Evolutionary conservation across 2,888 invertebrate species (phyloP).

Genomic region (Pyralis farinalis): DNA sequence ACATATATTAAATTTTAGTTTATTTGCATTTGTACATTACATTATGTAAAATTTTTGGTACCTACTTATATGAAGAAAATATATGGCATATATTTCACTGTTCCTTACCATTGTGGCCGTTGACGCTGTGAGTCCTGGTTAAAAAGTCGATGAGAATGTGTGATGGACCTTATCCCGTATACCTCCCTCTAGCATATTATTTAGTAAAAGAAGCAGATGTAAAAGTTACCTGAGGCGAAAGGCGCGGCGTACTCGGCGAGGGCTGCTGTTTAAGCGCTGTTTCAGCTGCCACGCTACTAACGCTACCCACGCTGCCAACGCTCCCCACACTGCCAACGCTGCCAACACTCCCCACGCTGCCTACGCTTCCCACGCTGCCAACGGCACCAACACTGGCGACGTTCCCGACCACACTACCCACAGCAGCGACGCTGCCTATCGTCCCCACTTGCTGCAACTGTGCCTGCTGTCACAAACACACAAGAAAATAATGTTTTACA

Average conservation of each 20-base stretch:
- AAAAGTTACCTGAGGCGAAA: constrained; percentile 61
- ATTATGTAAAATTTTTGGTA: no score
- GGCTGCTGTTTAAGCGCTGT: constrained; percentile 64
- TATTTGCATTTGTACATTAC: no score
- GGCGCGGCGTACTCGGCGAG: constrained; percentile 62
- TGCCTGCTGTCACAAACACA: constrained; percentile 77
- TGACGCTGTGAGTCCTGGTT: no score
- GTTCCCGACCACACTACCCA: constrained; percentile 31
- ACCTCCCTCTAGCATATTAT: no score
- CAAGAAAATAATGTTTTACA: neutral
- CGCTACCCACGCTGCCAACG: constrained; percentile 33
- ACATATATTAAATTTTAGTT: no score
- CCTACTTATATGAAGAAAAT: no score
- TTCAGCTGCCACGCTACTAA: constrained; percentile 44
- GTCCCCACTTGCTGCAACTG: constrained; percentile 82
- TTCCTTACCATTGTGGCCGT: no score
- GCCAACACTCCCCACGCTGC: constrained; percentile 32
- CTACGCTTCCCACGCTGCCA: constrained; percentile 33
- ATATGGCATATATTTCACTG: no score
- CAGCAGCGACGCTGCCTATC: constrained; percentile 25
- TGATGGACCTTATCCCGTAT: no score
- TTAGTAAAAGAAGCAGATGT: no score
- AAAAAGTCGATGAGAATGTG: no score
- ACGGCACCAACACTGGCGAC: constrained; percentile 36
- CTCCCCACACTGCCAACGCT: constrained; percentile 26